Evolutionary conservation across 1,140 invertebrate species (phyloP).

Genomic region (Caenorhabditis tropicalis): DNA sequence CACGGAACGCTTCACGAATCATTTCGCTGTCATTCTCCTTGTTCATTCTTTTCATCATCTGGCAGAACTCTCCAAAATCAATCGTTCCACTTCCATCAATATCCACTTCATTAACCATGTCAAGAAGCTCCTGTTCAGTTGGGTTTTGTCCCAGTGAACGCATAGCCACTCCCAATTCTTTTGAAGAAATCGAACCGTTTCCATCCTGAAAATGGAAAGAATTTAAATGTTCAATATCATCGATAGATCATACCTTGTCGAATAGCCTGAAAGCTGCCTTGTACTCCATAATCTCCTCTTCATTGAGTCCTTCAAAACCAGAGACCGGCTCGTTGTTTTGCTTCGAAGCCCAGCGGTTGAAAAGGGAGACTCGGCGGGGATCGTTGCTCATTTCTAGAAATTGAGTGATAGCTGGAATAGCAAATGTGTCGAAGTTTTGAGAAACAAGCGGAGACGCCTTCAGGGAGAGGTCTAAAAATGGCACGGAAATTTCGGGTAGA

Average conservation of each 20-base stretch:
- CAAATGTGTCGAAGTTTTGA: not conserved
- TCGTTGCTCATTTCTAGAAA: conserved; percentile 43
- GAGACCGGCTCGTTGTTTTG: conserved; percentile 58
- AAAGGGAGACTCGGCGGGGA: conserved; percentile 73
- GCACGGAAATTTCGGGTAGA: not conserved
- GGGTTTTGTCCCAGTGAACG: conserved; percentile 70
- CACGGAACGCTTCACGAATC: conserved; percentile 71
- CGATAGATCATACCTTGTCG: conserved; percentile 64
- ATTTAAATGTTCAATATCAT: not conserved
- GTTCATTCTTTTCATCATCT: conserved; percentile 72
- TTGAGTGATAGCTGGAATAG: not conserved
- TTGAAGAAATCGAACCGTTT: conserved; percentile 71
- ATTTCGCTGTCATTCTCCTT: conserved; percentile 71
- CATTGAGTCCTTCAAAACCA: conserved; percentile 57
- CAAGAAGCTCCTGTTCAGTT: conserved; percentile 71
- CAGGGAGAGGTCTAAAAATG: not conserved
- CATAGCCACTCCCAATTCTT: conserved; percentile 72
- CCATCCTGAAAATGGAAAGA: conserved; percentile 66
- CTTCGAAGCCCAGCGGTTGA: conserved; percentile 84
- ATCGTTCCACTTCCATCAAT: conserved; percentile 71
- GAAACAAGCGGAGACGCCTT: not conserved
- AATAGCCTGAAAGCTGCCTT: conserved; percentile 71
- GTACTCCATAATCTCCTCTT: conserved; percentile 67
- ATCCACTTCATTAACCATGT: conserved; percentile 72
- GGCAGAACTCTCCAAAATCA: conserved; percentile 71